phyloP scores from a whole-genome alignment of 2,888 invertebrate genomes.

The Capitulum mitella region DNA sequence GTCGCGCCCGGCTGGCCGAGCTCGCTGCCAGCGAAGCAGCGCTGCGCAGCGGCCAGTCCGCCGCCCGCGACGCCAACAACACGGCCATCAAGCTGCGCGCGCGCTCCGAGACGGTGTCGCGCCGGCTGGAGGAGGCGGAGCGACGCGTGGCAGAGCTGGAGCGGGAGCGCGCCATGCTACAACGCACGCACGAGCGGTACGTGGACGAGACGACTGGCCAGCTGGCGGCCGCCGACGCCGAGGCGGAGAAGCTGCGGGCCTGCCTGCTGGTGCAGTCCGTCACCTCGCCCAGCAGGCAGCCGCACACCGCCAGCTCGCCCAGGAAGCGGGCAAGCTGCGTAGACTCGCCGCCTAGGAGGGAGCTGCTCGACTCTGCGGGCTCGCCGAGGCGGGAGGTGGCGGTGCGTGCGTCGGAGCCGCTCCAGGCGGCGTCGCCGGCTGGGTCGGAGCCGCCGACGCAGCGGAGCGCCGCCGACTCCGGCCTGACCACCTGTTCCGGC shows the following conservation, averaged over 20 bases:
- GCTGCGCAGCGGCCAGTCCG: neutral
- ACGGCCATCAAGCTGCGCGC: neutral
- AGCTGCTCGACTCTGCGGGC: neutral
- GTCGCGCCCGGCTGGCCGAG: neutral
- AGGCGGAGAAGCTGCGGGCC: neutral
- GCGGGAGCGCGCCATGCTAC: neutral
- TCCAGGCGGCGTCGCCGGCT: neutral
- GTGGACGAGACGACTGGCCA: neutral
- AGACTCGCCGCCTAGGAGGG: too few relatives aligned
- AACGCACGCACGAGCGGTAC: neutral
- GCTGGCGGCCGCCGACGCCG: neutral
- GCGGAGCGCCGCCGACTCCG: neutral
- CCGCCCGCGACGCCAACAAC: neutral
- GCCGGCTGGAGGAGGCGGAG: slow-evolving; percentile 9
- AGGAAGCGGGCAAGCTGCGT: too few relatives aligned
- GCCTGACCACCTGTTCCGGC: neutral
- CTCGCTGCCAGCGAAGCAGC: neutral
- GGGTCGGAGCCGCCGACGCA: neutral
- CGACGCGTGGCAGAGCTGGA: neutral
- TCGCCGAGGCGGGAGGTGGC: neutral
- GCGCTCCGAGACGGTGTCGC: neutral
- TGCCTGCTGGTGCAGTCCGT: neutral
- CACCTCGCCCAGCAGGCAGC: neutral
- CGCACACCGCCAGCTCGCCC: too few relatives aligned
- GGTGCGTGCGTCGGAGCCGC: neutral